These are phyloP conservation scores for Diorhabda sublineata DNA, from an alignment of 1,140 invertebrate species.

Conservation along the genomic window DNA sequence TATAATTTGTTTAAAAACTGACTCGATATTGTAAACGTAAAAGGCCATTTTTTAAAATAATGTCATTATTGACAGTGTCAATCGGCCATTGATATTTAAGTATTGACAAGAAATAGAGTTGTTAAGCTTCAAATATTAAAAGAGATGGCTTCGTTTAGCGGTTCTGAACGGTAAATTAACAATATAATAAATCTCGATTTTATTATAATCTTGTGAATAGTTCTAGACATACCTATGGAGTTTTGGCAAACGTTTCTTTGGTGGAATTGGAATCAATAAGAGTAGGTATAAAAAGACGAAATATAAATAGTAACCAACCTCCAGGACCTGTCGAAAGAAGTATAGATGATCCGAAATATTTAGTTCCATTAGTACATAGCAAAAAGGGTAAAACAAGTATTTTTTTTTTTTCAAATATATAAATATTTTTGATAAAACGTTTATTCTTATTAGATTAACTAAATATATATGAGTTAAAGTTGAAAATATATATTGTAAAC, in stretches of 20 bases:
- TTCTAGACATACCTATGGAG: neutral
- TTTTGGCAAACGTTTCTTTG: neutral
- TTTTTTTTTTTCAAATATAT: too few species aligned
- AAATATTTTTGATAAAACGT: too few species aligned
- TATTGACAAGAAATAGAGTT: too few species aligned
- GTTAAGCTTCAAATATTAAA: neutral
- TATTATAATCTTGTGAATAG: neutral
- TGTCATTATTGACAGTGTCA: too few species aligned
- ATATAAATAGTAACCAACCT: slow-evolving; percentile 1
- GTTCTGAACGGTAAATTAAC: neutral
- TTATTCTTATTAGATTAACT: too few species aligned
- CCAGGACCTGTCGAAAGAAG: neutral
- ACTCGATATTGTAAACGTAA: too few species aligned
- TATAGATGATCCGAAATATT: neutral
- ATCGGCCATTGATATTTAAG: too few species aligned
- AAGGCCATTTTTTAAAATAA: too few species aligned
- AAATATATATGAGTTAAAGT: too few species aligned
- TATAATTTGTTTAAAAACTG: too few species aligned
- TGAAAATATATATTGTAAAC: too few species aligned
- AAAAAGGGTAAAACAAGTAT: neutral
- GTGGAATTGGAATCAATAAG: slow-evolving; percentile 10
- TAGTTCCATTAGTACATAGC: neutral
- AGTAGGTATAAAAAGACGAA: slow-evolving; percentile 7
- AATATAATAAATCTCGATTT: neutral
- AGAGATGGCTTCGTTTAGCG: neutral